Percentiles rank a stretch among this genome's conserved stretches.
phyloP scores from a whole-genome alignment of 2,113 vertebrate genomes.

The Pelusios castaneus region DNA sequence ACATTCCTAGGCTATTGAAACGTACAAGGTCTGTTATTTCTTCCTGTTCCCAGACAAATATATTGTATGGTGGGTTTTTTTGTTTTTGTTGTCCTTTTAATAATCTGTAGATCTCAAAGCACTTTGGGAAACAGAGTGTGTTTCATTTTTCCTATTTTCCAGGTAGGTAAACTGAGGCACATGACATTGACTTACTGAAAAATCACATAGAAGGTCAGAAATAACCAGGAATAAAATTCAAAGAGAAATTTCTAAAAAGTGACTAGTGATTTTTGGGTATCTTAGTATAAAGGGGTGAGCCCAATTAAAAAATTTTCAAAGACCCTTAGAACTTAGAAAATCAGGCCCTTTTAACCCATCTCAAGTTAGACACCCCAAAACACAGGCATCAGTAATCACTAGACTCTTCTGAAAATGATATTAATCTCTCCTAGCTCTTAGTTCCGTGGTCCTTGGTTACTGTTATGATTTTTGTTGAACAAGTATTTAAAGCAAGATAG shows the following conservation, averaged over 20 bases:
- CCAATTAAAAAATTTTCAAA: too few species aligned
- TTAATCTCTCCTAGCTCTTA: neutral
- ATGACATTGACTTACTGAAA: neutral
- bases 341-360: neutral
- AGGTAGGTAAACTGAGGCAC: too few species aligned
- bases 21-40: neutral
- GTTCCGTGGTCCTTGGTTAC: neutral
- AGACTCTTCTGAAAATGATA: neutral
- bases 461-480: neutral
- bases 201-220: neutral
- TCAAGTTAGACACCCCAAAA: too few species aligned
- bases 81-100: neutral
- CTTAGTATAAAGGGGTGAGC: neutral
- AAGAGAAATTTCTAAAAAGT: neutral
- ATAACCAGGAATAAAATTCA: neutral
- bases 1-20: neutral
- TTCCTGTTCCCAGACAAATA: neutral
- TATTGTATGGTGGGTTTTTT: neutral
- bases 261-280: neutral
- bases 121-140: neutral
- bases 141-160: neutral
- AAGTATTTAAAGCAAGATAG: too few species aligned
- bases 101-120: neutral
- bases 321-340: neutral
- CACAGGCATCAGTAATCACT: neutral